These are phyloP conservation scores for Argya squamiceps DNA, from an alignment of 2,797 vertebrate genomes.

Conservation along the genomic window DNA sequence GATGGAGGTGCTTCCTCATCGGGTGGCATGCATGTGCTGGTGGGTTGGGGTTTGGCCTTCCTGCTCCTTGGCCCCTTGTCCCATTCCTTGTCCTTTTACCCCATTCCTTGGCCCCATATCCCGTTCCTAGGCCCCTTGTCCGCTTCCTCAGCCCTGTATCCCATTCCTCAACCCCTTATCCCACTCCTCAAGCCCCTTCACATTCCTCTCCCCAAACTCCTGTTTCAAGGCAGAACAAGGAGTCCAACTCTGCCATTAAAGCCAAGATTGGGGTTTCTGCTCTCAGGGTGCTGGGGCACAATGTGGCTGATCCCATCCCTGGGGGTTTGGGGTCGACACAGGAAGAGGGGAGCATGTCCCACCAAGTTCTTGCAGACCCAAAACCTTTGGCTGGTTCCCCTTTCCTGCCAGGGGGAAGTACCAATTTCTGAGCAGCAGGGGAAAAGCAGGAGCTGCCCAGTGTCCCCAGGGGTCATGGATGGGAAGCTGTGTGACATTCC, in stretches of 20 bases:
- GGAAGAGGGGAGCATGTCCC: neutral
- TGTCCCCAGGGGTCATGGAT: fast-evolving
- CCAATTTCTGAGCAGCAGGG: fast-evolving
- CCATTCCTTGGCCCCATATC: neutral
- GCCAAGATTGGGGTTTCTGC: neutral
- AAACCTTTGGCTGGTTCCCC: neutral
- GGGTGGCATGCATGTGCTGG: fast-evolving
- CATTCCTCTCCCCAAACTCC: too few species aligned
- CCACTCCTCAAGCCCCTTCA: neutral
- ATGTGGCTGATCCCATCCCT: neutral
- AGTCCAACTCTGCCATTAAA: fast-evolving
- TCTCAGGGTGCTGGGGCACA: fast-evolving
- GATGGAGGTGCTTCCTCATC: fast-evolving
- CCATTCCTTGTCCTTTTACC: fast-evolving
- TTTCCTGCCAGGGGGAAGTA: neutral
- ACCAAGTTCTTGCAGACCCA: fast-evolving
- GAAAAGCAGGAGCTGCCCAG: fast-evolving
- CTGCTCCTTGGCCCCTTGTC: too few species aligned
- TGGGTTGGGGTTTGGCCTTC: fast-evolving
- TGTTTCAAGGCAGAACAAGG: neutral
- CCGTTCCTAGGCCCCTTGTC: neutral
- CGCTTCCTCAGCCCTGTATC: neutral
- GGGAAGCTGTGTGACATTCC: neutral
- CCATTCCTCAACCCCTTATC: too few species aligned
- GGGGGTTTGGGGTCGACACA: fast-evolving